Evolutionary conservation across 2,888 invertebrate genomes (phyloP), one percentile per base, ranked within the genome.

Genomic region (Machimus atricapillus): DNA sequence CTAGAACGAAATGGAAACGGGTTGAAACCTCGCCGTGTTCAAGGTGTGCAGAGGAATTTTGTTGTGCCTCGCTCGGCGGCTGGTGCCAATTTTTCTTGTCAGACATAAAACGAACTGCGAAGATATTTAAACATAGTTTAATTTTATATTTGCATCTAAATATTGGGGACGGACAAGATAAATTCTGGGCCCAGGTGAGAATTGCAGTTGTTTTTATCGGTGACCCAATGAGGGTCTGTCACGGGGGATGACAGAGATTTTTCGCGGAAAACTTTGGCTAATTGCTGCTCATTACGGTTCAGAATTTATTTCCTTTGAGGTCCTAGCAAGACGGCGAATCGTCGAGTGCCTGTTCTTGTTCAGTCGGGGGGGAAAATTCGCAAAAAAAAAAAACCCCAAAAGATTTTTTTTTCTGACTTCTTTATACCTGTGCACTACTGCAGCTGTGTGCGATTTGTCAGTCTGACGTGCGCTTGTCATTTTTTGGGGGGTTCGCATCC

Each of bases 1-100:
- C 82, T 58, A 58, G 82, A 83, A 83, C 58, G 82, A 66, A 58
- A 83, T 83, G 82, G 82, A 83, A 66, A 83, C 66, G 82, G 82
- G 82, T 66, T 83, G 66, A 83, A 83, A 66, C 37, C 66, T 34
- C 66, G 37, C 40, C 19, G 58, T 83, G 19, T 79, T 79, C 79
- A 79, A 40, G 82, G 82, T 79, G 27, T 56, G 81, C 66, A 83
- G 37, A 46, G 37, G 66, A 66, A 66, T 66, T 66, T 66, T 66
- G 66, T 77, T 77, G 66, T 77, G 40, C n/a, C n/a, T n/a, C n/a
- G n/a, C n/a, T 74, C n/a, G 14, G 14, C 43, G 19, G 34, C 37
- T 77, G 77, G 37, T 40, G 34, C 40, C 37, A 77, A 2, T 77
- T 77, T 46, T 77, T 31, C 31, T 40, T 77, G 19, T 66, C 27